Evolutionary conservation across 2,113 vertebrate genomes (phyloP).

Genomic region (Scophthalmus maximus): DNA sequence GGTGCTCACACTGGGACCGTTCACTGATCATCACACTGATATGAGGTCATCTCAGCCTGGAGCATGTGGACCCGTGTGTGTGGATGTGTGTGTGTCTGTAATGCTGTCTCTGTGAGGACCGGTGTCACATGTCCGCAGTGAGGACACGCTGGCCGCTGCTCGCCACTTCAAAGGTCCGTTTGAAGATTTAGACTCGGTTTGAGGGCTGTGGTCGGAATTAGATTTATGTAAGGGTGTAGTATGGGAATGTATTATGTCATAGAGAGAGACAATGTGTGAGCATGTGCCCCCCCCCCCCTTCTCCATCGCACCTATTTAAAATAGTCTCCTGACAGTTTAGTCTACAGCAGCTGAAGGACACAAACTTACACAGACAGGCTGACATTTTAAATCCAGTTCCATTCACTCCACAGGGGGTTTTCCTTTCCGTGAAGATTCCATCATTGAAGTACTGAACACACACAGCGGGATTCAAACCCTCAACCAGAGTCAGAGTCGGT

Average conservation of each 20-base stretch:
- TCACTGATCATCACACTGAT: constrained; percentile 23
- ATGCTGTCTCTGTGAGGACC: not conserved
- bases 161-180: not conserved
- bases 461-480: not conserved
- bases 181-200: constrained; percentile 1
- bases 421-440: too few relatives aligned
- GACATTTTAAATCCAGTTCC: not conserved
- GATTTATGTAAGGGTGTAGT: constrained; percentile 5
- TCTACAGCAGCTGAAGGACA: constrained; percentile 36
- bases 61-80: constrained; percentile 4
- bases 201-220: not conserved
- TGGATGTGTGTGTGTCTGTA: not conserved
- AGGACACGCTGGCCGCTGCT: not conserved
- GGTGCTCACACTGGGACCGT: constrained; percentile 4
- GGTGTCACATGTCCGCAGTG: not conserved
- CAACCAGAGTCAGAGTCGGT: not conserved
- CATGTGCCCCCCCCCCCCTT: too few relatives aligned
- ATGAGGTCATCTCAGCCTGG: constrained; percentile 28
- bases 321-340: not conserved
- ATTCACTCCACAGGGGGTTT: too few relatives aligned
- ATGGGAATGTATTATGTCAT: too few relatives aligned
- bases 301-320: too few relatives aligned
- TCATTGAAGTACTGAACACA: too few relatives aligned
- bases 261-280: too few relatives aligned
- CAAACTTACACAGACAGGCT: constrained; percentile 1